Percentiles rank a stretch among this genome's conserved stretches.
Conservation (phyloP, 2,888 invertebrate genomes). For the Cryptophagus acutangulus region DNA sequence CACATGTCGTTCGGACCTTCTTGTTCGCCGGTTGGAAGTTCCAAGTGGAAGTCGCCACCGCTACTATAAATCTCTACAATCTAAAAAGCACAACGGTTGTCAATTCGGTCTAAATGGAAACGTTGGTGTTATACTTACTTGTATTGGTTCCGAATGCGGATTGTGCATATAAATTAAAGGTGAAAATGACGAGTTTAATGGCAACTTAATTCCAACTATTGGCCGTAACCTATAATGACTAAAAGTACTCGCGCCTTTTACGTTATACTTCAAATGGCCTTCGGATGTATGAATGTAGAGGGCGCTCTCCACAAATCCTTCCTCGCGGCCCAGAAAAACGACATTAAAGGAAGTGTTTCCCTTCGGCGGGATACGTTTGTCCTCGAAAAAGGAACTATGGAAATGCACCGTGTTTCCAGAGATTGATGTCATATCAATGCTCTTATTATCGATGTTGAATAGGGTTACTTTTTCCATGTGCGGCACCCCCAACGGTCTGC, state of each 20-base stretch:
- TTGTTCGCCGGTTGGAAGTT: conserved; percentile 72
- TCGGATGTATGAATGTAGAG: conserved; percentile 92
- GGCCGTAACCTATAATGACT: conserved; percentile 91
- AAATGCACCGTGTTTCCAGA: conserved; percentile 93
- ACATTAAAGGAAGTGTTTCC: conserved; percentile 95
- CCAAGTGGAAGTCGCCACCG: conserved; percentile 84
- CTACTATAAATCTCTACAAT: conserved; percentile 80
- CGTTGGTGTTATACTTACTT: conserved; percentile 64
- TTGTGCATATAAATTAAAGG: conserved; percentile 91
- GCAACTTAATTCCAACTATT: conserved; percentile 83
- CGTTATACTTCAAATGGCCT: conserved; percentile 84
- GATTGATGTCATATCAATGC: conserved; percentile 87
- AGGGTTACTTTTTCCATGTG: conserved; percentile 81
- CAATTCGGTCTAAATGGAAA: too few species aligned
- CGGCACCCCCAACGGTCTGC: conserved; percentile 80
- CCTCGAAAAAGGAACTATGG: conserved; percentile 95
- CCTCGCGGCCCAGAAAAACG: conserved; percentile 88
- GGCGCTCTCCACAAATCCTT: conserved; percentile 80
- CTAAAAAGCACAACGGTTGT: conserved; percentile 42
- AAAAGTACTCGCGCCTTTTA: conserved; percentile 77
- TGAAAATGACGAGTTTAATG: conserved; percentile 84
- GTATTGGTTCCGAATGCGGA: conserved; percentile 81
- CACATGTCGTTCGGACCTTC: conserved; percentile 80
- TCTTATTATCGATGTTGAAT: conserved; percentile 81
- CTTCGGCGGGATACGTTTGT: conserved; percentile 84